Evolutionary conservation across 1,140 invertebrate species (phyloP), one percentile per base, ranked within the genome.

Genomic region (Scaptomyza montana): DNA sequence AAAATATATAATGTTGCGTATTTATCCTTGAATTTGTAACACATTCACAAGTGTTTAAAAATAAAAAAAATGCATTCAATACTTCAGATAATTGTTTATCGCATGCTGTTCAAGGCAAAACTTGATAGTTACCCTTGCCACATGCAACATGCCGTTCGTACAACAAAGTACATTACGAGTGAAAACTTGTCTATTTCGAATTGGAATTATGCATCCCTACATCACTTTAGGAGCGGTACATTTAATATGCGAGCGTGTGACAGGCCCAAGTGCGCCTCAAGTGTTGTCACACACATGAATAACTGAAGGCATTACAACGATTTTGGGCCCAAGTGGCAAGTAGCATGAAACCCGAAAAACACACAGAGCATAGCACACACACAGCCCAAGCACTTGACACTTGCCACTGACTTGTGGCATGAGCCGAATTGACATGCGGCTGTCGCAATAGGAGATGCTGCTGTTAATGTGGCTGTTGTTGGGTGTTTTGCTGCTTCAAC

Each of bases 351-450:
- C 59, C 72, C 61, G 46, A 69, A 74, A 69, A 71, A 56, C 9
- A 54, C 21, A 56, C 9, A 54, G 12, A 59, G 54, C 36, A 46
- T 13, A 55, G 28, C 19, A 41, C 8, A 10, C 28, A 45, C 16
- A 60, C 28, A 59, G 39, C 25, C 47, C 28, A 66, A 72, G 77
- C 82, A 86, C 82, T 86, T 86, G 82, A 86, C 82, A 86, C 82
- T 86, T 87, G 78, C 82, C 81, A 77, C 81, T 36, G 69, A 85
- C 81, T 81, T 87, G 82, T 86, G 81, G 81, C 81, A 87, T 87
- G 79, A 87, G 75, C 66, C 46, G 62, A 66, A 62, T 68, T 85
- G 77, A 74, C 47, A 74, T 73, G 47, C 60, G 55, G 21, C 50
- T 78, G 46, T 54, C n/a, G 39, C 60, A 45, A n/a, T 54, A 21